These are phyloP conservation scores for Limonius californicus DNA, from an alignment of 1,140 invertebrate species.

Conservation along the genomic window DNA sequence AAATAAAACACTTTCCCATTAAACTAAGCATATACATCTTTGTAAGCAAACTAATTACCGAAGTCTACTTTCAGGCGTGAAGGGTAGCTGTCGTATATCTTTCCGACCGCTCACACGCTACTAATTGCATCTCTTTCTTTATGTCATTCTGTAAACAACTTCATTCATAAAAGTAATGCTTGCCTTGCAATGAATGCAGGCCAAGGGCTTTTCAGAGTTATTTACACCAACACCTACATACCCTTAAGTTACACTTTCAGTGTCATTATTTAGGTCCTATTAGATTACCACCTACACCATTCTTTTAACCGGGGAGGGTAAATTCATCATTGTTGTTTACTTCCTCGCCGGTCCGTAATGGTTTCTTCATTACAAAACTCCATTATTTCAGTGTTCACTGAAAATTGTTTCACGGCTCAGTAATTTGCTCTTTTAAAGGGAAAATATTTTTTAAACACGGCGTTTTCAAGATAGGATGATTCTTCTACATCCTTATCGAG, in stretches of 20 bases:
- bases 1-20: not conserved
- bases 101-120: slow-evolving; percentile 7
- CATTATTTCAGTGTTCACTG: no score
- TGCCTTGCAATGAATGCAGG: not conserved
- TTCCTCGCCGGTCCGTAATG: no score
- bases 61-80: slow-evolving; percentile 8
- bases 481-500: no score
- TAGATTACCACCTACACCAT: no score
- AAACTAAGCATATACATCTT: not conserved
- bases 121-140: slow-evolving; percentile 8
- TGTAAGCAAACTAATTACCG: slow-evolving; percentile 8
- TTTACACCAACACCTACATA: not conserved
- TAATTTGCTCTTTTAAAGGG: no score
- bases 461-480: no score
- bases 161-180: slow-evolving; percentile 8
- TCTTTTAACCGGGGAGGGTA: no score
- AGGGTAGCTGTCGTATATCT: not conserved
- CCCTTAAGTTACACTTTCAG: not conserved
- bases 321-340: no score
- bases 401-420: no score
- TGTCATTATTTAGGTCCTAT: no score
- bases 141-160: slow-evolving; percentile 3
- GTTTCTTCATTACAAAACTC: no score
- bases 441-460: no score
- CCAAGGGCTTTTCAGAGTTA: not conserved